These are phyloP conservation scores for Echeneis naucrates DNA, from an alignment of 2,797 vertebrate genomes.

Conservation along the genomic window DNA sequence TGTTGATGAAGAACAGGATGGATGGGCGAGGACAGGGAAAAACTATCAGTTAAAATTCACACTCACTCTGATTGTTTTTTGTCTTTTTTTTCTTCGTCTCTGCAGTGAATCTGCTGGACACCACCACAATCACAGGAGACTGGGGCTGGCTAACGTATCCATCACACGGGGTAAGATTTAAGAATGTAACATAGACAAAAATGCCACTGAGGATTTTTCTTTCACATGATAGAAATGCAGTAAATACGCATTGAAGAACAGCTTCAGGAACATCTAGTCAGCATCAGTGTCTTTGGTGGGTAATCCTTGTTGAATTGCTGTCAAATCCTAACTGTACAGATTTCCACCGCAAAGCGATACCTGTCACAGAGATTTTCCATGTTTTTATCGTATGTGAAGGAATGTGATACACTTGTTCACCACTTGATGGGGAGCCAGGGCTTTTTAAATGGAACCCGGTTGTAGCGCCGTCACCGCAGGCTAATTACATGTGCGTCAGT, in stretches of 20 bases:
- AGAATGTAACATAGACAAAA: not conserved
- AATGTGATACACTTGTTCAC: constrained; percentile 10
- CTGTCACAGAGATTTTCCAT: constrained; percentile 20
- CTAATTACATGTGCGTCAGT: constrained; percentile 56
- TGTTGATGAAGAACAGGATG: constrained; percentile 40
- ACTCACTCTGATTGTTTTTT: constrained; percentile 30
- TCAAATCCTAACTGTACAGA: constrained; percentile 12
- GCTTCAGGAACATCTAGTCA: not conserved
- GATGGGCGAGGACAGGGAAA: constrained; percentile 17
- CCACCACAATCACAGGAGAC: constrained; percentile 84
- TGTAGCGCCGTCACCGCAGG: constrained; percentile 38
- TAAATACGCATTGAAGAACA: not conserved
- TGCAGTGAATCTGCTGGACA: constrained; percentile 86
- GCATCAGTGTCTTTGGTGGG: not conserved
- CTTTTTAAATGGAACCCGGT: constrained; percentile 25
- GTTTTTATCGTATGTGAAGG: constrained; percentile 15
- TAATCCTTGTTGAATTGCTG: not conserved
- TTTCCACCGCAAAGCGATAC: constrained; percentile 20
- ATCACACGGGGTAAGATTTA: constrained; percentile 83
- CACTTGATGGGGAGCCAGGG: not conserved
- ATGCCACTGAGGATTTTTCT: not conserved
- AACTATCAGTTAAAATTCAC: constrained; percentile 46
- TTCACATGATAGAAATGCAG: not conserved
- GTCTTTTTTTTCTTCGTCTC: constrained; percentile 53
- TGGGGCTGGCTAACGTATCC: constrained; percentile 87